phyloP scores from a whole-genome alignment of 92 coral and sea anemone genomes.

The Micromussa lordhowensis region DNA sequence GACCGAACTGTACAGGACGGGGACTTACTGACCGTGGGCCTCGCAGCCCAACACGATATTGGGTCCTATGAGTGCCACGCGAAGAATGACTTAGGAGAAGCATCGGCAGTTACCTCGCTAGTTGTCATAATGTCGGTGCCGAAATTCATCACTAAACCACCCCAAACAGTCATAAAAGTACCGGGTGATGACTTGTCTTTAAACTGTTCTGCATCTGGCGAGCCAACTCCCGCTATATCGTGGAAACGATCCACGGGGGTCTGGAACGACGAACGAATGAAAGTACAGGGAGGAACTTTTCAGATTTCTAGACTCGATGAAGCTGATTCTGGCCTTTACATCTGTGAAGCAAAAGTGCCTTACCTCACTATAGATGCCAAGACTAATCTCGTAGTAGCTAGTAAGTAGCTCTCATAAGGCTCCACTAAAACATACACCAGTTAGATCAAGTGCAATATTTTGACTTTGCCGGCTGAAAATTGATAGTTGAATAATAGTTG shows the following conservation, averaged over 20 bases:
- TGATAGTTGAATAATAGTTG: too few species aligned
- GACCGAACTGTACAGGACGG: background rate
- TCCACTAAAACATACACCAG: too few species aligned
- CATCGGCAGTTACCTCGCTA: background rate
- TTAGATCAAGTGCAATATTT: too few species aligned
- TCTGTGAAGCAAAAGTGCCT: background rate
- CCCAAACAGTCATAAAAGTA: background rate
- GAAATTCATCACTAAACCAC: background rate
- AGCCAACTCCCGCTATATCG: background rate
- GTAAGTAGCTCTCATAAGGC: background rate
- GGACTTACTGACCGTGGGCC: background rate
- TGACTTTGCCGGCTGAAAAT: too few species aligned
- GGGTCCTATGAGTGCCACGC: background rate
- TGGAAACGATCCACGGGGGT: background rate
- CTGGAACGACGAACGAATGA: background rate
- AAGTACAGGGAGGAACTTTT: background rate
- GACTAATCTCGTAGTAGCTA: background rate
- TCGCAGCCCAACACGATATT: background rate
- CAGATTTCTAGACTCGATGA: background rate
- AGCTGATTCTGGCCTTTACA: background rate
- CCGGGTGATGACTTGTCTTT: background rate
- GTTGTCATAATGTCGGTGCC: background rate
- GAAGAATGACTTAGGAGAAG: background rate
- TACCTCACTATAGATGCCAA: background rate
- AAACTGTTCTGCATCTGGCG: background rate